Base-by-base conservation (phyloP, 2,797 vertebrate genomes). In the Anguilla obscura region DNA sequence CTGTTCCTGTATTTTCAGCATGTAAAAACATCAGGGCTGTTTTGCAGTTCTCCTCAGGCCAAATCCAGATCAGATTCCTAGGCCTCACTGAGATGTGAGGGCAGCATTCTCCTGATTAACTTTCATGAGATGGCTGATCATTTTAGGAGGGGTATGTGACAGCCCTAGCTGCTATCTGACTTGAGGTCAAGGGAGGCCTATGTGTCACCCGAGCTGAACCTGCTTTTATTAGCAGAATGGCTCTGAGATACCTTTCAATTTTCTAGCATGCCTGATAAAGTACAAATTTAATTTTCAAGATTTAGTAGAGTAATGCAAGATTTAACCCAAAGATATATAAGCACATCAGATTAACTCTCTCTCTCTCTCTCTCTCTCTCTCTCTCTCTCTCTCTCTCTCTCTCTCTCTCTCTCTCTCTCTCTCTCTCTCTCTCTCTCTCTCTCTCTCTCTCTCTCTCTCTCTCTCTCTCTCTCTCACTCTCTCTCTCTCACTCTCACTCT, bases 171-270 rank as follows among this genome's bases (percentile, higher is more conserved):
- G 27, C 3, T 58, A 30, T 71, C 10, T 12, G 2, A 27, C 66
- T 30, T 27, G n/a, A 79, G 58, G 16, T 27, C 63, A 40, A 87
- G 24, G 24, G 71, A 56, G 56, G 40, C 30, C 80, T 71, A 27
- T n/a, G 36, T 52, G 60, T 66, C 24, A 6, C 24, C 21, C 1
- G 7, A 66, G 60, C 10, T 52, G 50, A 24, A 69, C 50, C 74
- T 87, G 71, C 83, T 56, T 87, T 60, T 83, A 82, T 54, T 79
- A 40, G 33, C 56, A 87, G 40, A 63, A 40, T 56, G 45, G 74
- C 71, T 76, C 86, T 83, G 54, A 16, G 56, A 56, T 63, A 85
- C n/a, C 74, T 84, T 85, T 74, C 40, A 18, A 12, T 40, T 84
- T 80, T 84, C 21, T 76, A 87, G 86, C 54, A 8, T 27, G 60